Conservation (phyloP, 2,888 invertebrate species). For the Hipparchia sbordonii region DNA sequence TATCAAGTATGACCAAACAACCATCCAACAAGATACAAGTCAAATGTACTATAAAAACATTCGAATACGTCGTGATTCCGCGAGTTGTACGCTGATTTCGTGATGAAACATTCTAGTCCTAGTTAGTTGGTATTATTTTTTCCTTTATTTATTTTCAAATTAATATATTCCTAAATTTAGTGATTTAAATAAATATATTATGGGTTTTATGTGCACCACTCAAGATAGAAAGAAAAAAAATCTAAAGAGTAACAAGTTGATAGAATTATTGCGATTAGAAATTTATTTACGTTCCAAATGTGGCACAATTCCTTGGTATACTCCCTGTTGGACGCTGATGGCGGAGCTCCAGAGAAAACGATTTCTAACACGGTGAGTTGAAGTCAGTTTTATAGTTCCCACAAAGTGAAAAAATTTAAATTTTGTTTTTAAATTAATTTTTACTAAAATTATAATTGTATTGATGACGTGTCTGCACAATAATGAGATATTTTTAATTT, state of each 20-base stretch:
- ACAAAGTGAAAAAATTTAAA: not conserved
- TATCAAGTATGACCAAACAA: conserved; percentile 4
- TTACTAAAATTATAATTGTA: too few species aligned
- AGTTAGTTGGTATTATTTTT: conserved; percentile 20
- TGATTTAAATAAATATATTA: conserved; percentile 33
- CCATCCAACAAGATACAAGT: not conserved
- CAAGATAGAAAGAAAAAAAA: conserved; percentile 44
- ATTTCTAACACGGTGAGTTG: conserved; percentile 48
- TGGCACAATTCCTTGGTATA: conserved; percentile 41
- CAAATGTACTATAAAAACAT: conserved; percentile 10
- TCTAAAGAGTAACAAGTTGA: conserved; percentile 30
- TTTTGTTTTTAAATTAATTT: not conserved
- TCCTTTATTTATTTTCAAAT: conserved; percentile 2
- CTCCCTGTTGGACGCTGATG: conserved; percentile 40
- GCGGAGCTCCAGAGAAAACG: conserved; percentile 42
- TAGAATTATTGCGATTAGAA: conserved; percentile 43
- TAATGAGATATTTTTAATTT: not conserved
- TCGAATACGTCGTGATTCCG: not conserved
- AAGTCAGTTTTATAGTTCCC: not conserved
- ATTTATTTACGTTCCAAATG: conserved; percentile 46
- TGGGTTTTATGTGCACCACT: conserved; percentile 50
- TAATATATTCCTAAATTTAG: conserved; percentile 15
- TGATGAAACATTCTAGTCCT: conserved; percentile 19
- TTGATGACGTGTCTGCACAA: too few species aligned
- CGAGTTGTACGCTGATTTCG: not conserved